Conservation (phyloP, 2,113 vertebrate genomes). For the Pollachius pollachius region DNA sequence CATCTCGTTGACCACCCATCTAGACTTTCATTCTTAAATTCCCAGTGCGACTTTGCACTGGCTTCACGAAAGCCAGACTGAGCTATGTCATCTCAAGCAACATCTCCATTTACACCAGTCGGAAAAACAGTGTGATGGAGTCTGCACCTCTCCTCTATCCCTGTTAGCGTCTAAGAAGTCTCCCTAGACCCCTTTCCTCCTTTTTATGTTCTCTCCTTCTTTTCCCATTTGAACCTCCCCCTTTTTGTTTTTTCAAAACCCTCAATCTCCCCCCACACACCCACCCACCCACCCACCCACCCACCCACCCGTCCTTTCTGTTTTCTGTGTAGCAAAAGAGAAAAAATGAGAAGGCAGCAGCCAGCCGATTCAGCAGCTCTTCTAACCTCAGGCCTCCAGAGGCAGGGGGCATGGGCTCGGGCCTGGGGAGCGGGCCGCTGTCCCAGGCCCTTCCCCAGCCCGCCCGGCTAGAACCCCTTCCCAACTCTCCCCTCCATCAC, state of each 20-base stretch:
- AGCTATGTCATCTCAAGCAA: slow-evolving; percentile 35
- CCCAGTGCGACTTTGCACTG: slow-evolving; percentile 44
- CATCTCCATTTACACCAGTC: slow-evolving; percentile 39
- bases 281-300: background rate
- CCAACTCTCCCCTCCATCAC: slow-evolving; percentile 95
- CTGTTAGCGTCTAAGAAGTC: no score
- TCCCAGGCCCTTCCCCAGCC: slow-evolving; percentile 83
- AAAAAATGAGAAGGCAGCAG: slow-evolving; percentile 96
- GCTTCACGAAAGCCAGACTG: slow-evolving; percentile 37
- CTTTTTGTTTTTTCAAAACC: slow-evolving; percentile 53
- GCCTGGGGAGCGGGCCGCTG: slow-evolving; percentile 83
- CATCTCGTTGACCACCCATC: slow-evolving; percentile 47
- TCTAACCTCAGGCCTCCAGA: slow-evolving; percentile 95
- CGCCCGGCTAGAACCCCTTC: slow-evolving; percentile 92
- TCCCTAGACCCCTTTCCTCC: slow-evolving; percentile 18
- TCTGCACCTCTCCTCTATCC: no score
- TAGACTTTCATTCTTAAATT: slow-evolving; percentile 41
- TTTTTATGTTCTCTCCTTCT: slow-evolving; percentile 19
- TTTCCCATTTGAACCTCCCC: slow-evolving; percentile 43
- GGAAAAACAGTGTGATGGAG: slow-evolving; percentile 18
- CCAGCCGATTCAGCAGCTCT: slow-evolving; percentile 94
- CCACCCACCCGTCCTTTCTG: slow-evolving; percentile 5
- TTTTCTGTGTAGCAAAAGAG: slow-evolving; percentile 98
- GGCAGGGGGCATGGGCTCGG: slow-evolving; percentile 82
- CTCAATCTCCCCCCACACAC: slow-evolving; percentile 23